A percentile compares a stretch with the other conserved stretches of the same genome.
Conservation (phyloP, 2,113 vertebrate species). For the Thryonomys swinderianus region DNA sequence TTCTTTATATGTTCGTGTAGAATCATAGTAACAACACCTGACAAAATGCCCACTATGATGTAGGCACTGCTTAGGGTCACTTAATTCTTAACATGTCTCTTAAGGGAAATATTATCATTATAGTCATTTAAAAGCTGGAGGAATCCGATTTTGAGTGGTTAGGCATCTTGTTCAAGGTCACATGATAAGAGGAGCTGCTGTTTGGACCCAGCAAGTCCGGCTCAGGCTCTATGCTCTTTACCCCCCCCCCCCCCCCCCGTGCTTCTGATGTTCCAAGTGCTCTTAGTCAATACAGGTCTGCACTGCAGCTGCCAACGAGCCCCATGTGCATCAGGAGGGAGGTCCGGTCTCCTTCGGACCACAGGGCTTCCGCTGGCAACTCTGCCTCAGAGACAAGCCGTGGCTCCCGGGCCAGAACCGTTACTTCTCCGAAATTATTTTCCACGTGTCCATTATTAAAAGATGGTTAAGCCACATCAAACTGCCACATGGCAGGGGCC, state of each 20-base stretch:
- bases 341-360: not conserved
- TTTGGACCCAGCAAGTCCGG: not conserved
- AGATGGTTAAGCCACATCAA: not conserved
- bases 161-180: not conserved
- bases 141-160: not conserved
- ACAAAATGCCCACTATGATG: not conserved
- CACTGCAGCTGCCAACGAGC: not conserved
- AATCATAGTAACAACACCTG: not conserved
- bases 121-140: slow-evolving; percentile 15
- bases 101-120: not conserved
- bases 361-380: not conserved
- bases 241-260: not conserved
- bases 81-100: not conserved
- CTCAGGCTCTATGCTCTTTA: not conserved
- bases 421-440: not conserved
- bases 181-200: not conserved
- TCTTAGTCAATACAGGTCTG: not conserved
- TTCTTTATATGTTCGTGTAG: not conserved
- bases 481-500: not conserved
- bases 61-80: not conserved
- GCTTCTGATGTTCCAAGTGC: not conserved
- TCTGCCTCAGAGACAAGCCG: not conserved
- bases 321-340: no score
- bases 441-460: not conserved
- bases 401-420: not conserved